Conservation (phyloP, 2,797 vertebrate species). For the Rhinoraja longicauda region DNA sequence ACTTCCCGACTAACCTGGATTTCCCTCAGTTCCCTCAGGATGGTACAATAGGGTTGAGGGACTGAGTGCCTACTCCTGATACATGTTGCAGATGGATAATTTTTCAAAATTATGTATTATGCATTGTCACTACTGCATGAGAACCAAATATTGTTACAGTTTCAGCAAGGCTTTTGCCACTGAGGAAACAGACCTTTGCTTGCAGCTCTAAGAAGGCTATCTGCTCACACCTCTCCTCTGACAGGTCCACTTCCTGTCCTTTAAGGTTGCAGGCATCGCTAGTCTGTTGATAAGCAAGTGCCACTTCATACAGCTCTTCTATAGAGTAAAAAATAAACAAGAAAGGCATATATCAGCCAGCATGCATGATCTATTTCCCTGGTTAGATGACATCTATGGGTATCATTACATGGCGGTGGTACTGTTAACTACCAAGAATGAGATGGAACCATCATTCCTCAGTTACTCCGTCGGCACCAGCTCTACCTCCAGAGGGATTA, state of each 20-base stretch:
- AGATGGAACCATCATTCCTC: neutral
- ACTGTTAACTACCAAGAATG: neutral
- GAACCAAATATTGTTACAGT: neutral
- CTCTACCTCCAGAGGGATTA: neutral
- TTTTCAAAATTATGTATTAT: neutral
- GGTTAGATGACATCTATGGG: neutral
- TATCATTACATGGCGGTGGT: neutral
- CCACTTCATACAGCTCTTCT: slow-evolving; percentile 33
- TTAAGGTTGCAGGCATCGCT: neutral
- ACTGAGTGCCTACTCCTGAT: neutral
- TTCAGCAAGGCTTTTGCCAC: neutral
- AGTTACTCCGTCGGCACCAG: neutral
- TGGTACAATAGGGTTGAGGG: neutral
- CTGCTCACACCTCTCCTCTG: slow-evolving; percentile 15
- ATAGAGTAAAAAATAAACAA: neutral
- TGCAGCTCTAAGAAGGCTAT: slow-evolving; percentile 22
- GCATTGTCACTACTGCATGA: neutral
- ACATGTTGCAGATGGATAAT: neutral
- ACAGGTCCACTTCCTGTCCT: neutral
- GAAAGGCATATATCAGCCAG: neutral
- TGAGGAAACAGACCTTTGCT: neutral
- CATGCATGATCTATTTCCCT: neutral
- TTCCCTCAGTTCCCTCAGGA: no score
- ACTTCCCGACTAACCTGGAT: no score
- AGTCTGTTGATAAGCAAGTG: slow-evolving; percentile 16